These are phyloP conservation scores for Pandemis cinnamomeana DNA, from an alignment of 2,888 invertebrate species.

Conservation along the genomic window DNA sequence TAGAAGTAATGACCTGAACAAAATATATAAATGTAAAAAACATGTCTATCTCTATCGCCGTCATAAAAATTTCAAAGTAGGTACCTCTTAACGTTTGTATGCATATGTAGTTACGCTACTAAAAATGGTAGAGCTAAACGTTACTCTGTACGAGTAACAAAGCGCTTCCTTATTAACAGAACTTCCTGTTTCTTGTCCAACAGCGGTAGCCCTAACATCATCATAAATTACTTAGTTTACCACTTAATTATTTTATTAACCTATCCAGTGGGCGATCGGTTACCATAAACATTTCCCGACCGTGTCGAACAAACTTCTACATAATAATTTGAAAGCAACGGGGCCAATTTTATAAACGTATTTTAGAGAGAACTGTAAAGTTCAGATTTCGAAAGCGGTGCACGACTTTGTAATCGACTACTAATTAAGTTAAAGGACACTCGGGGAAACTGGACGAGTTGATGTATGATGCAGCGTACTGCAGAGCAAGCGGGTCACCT, in stretches of 20 bases:
- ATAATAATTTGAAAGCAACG: not conserved
- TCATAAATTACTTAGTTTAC: conserved; percentile 40
- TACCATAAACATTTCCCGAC: conserved; percentile 10
- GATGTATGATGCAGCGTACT: not conserved
- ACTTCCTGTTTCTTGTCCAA: conserved; percentile 42
- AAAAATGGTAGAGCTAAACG: conserved; percentile 40
- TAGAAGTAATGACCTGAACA: too few relatives aligned
- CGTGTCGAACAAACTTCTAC: not conserved
- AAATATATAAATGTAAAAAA: not conserved
- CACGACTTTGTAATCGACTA: not conserved
- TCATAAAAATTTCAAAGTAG: not conserved
- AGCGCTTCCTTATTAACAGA: conserved; percentile 45
- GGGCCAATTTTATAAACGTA: not conserved
- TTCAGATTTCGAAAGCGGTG: not conserved
- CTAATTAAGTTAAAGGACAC: not conserved
- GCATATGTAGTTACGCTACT: conserved; percentile 12
- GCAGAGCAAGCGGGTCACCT: not conserved
- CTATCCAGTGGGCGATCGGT: conserved; percentile 13
- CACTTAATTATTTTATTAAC: conserved; percentile 37
- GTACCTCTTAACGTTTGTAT: not conserved
- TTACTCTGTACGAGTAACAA: conserved; percentile 32
- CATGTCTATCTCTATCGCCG: not conserved
- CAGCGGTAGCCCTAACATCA: conserved; percentile 36
- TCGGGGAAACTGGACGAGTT: not conserved
- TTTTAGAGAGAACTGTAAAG: not conserved